A percentile compares a stretch with the other conserved stretches of the same genome.
Conservation (phyloP, 2,113 vertebrate genomes). For the Pseudopodoces humilis region DNA sequence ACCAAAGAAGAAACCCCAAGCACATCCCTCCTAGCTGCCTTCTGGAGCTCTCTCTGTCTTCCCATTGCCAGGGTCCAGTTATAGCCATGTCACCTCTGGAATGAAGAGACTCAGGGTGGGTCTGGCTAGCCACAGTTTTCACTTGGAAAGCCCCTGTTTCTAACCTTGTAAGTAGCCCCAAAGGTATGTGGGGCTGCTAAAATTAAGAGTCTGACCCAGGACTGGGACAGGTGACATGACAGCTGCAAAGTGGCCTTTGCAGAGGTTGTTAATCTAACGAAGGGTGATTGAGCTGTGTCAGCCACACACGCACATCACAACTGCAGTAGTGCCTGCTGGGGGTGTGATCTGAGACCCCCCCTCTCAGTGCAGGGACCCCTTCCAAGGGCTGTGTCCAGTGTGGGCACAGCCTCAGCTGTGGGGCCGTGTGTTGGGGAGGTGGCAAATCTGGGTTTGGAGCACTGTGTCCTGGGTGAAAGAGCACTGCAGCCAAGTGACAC, state of each 20-base stretch:
- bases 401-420: not conserved
- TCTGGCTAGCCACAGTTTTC: not conserved
- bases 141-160: slow-evolving; percentile 25
- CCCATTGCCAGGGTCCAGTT: not conserved
- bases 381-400: not conserved
- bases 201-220: slow-evolving; percentile 28
- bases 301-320: not conserved
- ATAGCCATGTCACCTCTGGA: not conserved
- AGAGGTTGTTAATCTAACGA: not conserved
- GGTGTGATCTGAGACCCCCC: not conserved
- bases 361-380: not conserved
- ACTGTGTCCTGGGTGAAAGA: not conserved
- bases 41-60: not conserved
- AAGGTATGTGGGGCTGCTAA: slow-evolving; percentile 40
- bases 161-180: not conserved
- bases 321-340: not conserved
- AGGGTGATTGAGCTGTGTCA: not conserved
- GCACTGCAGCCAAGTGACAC: not conserved
- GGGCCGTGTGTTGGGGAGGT: fast-evolving
- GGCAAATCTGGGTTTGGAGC: not conserved
- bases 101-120: not conserved
- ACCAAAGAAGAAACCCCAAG: not conserved
- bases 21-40: not conserved
- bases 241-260: slow-evolving; percentile 39
- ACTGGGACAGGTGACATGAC: not conserved